These are phyloP conservation scores for Nephrotoma guestfalica DNA, from an alignment of 2,888 invertebrate genomes.

Conservation along the genomic window DNA sequence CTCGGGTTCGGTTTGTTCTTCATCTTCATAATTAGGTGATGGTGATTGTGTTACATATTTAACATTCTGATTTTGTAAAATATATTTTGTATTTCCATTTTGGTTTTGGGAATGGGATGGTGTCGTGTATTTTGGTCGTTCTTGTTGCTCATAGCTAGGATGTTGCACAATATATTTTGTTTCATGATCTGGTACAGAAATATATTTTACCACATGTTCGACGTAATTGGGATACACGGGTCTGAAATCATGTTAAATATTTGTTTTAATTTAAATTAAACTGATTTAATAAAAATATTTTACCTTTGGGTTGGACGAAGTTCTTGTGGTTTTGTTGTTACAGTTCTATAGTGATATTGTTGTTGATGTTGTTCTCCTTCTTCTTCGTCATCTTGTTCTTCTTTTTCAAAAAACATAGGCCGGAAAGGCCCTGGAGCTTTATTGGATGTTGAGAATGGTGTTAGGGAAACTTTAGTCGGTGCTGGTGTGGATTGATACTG, in stretches of 20 bases:
- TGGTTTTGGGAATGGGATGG: neutral
- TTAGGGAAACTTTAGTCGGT: slow-evolving; percentile 18
- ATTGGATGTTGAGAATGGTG: slow-evolving; percentile 39
- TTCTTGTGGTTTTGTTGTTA: neutral
- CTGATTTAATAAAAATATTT: neutral
- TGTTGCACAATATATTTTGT: neutral
- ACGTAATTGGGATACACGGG: neutral
- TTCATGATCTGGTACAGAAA: neutral
- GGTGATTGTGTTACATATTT: neutral
- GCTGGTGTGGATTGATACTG: neutral
- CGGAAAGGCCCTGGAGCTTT: slow-evolving; percentile 39
- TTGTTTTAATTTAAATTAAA: neutral
- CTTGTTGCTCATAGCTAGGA: neutral
- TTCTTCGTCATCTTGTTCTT: slow-evolving; percentile 6
- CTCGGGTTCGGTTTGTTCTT: neutral
- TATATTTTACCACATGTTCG: neutral
- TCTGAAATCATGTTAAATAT: neutral
- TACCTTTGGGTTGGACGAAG: neutral
- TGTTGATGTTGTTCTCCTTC: slow-evolving; percentile 14
- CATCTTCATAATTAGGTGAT: neutral
- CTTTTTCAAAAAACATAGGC: slow-evolving; percentile 32
- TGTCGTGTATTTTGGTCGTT: neutral
- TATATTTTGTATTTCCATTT: neutral
- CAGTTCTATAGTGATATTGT: slow-evolving; percentile 1
- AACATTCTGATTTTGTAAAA: neutral